Conservation (phyloP, 2,113 vertebrate species). For the Microcebus jonahi region DNA sequence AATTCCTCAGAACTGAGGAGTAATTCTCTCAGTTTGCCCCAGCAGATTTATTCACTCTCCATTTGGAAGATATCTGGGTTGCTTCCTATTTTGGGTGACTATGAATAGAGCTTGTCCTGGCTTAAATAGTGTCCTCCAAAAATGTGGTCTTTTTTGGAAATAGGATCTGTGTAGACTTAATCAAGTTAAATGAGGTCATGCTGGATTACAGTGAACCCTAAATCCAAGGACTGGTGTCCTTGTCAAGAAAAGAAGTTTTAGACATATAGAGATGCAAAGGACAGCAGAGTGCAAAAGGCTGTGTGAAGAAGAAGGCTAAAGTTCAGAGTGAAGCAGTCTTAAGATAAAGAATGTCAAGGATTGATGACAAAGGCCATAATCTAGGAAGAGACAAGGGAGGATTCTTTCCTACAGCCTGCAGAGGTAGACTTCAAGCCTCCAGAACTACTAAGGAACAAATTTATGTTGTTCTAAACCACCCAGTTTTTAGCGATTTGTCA, state of each 20-base stretch:
- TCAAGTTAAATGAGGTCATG: neutral
- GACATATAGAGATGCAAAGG: neutral
- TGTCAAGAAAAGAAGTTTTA: neutral
- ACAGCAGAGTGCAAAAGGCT: neutral
- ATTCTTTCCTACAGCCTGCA: neutral
- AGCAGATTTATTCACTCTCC: neutral
- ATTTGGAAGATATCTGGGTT: neutral
- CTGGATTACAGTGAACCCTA: neutral
- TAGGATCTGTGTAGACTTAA: neutral
- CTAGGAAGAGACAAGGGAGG: neutral
- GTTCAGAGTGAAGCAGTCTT: too few species aligned
- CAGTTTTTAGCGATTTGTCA: neutral
- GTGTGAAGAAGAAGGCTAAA: too few species aligned
- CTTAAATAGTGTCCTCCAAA: neutral
- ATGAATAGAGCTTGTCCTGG: neutral
- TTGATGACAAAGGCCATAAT: neutral
- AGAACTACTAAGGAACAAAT: neutral
- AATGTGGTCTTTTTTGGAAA: neutral
- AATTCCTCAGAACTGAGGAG: neutral
- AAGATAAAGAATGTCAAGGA: neutral
- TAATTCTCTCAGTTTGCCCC: neutral
- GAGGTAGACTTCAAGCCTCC: neutral
- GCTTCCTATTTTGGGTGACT: neutral
- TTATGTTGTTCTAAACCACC: neutral
- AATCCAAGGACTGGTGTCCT: neutral